Evolutionary conservation across 2,888 invertebrate species (phyloP).

Genomic region (Elegia similella): DNA sequence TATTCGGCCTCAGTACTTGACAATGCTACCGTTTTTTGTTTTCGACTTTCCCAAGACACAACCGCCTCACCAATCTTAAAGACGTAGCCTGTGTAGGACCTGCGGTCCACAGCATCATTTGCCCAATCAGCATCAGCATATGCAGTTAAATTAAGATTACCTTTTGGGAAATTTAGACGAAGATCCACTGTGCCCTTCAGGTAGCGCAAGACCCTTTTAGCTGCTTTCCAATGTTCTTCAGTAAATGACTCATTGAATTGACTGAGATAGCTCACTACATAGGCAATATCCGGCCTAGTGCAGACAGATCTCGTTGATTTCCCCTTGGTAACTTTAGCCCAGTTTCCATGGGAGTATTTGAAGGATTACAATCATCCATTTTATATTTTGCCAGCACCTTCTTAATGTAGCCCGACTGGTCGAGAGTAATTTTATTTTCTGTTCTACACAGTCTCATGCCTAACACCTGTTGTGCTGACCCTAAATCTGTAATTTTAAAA

Average conservation of each 20-base stretch:
- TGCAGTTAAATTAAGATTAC: neutral
- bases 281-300: conserved; percentile 11
- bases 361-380: neutral
- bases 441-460: no score
- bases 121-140: conserved; percentile 14
- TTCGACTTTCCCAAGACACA: neutral
- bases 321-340: no score
- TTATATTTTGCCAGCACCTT: neutral
- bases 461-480: neutral
- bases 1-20: no score
- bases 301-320: neutral
- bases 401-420: no score
- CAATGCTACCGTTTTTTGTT: neutral
- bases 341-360: neutral
- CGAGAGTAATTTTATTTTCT: no score
- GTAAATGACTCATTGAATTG: conserved; percentile 12
- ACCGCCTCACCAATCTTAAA: neutral
- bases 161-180: conserved; percentile 2
- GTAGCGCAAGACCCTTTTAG: conserved; percentile 8
- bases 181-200: conserved; percentile 1
- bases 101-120: neutral
- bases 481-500: neutral
- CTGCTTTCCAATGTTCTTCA: conserved; percentile 8
- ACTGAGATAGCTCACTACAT: conserved; percentile 3
- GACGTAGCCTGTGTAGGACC: neutral